Evolutionary conservation across 1,140 invertebrate species (phyloP).

Genomic region (Rhyacophila brunnea): DNA sequence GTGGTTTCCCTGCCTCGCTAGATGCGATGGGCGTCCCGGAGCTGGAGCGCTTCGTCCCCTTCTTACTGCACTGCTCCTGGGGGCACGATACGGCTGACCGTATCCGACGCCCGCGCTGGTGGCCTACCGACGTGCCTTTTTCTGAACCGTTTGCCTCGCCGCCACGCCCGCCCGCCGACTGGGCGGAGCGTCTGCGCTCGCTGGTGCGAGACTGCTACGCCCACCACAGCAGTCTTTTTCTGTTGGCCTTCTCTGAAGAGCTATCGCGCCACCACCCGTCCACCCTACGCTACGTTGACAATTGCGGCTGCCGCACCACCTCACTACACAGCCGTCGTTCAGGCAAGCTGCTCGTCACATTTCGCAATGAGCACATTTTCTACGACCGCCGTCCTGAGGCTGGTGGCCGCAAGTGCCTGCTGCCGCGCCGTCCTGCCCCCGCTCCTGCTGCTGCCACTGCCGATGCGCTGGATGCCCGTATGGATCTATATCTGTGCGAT

Average conservation of each 20-base stretch:
- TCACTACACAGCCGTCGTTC: constrained; percentile 65
- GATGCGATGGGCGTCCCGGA: constrained; percentile 61
- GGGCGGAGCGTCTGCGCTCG: constrained; percentile 62
- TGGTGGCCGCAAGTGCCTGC: constrained; percentile 19
- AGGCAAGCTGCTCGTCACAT: constrained; percentile 67
- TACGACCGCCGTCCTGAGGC: constrained; percentile 40
- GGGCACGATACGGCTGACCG: constrained; percentile 61
- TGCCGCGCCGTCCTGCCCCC: constrained; percentile 18
- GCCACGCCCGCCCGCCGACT: constrained; percentile 53
- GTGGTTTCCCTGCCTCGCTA: constrained; percentile 67
- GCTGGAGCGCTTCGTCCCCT: constrained; percentile 68
- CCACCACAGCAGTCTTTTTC: constrained; percentile 68
- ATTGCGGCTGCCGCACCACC: constrained; percentile 70
- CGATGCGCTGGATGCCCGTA: constrained; percentile 54
- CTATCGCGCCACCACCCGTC: constrained; percentile 63
- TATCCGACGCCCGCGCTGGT: constrained; percentile 64
- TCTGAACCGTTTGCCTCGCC: constrained; percentile 62
- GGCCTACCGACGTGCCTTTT: constrained; percentile 65
- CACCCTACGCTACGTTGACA: constrained; percentile 67
- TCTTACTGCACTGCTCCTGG: constrained; percentile 72
- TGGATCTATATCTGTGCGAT: constrained; percentile 72
- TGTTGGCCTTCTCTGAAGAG: constrained; percentile 68
- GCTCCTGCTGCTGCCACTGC: constrained; percentile 43
- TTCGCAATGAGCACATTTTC: constrained; percentile 72
- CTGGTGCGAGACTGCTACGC: constrained; percentile 69